Conservation (phyloP, 2,113 vertebrate genomes). For the Euleptes europaea region DNA sequence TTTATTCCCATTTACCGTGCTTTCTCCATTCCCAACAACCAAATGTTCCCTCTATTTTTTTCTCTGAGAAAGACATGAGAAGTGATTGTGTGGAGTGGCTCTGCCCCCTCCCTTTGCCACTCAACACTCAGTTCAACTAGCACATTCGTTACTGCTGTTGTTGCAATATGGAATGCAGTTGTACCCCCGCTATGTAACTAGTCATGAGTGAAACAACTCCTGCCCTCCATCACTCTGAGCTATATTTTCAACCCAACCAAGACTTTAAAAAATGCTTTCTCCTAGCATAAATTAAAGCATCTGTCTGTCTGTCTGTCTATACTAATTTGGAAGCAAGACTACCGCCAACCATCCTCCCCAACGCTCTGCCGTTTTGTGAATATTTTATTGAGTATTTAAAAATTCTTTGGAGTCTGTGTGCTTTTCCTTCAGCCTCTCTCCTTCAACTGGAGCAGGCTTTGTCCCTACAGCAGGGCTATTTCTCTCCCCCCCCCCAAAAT, state of each 20-base stretch:
- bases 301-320: too few species aligned
- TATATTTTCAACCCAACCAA: too few species aligned
- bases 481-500: background rate
- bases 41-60: background rate
- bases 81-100: background rate
- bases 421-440: background rate
- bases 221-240: too few species aligned
- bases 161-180: background rate
- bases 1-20: background rate
- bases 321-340: background rate
- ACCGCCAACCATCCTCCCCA: background rate
- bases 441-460: background rate
- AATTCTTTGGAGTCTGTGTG: background rate
- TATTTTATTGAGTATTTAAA: background rate
- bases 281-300: background rate
- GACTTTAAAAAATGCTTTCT: too few species aligned
- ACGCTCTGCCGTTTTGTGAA: background rate
- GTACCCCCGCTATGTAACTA: background rate
- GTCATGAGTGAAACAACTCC: background rate
- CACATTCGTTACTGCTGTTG: background rate
- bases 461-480: background rate
- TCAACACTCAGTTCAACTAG: background rate
- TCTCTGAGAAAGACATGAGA: background rate
- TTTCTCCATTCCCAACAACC: background rate
- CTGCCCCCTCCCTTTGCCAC: background rate